Evolutionary conservation across 2,113 vertebrate genomes (phyloP), one percentile per base, ranked within the genome.

Genomic region (Psilopsiagon aurifrons): DNA sequence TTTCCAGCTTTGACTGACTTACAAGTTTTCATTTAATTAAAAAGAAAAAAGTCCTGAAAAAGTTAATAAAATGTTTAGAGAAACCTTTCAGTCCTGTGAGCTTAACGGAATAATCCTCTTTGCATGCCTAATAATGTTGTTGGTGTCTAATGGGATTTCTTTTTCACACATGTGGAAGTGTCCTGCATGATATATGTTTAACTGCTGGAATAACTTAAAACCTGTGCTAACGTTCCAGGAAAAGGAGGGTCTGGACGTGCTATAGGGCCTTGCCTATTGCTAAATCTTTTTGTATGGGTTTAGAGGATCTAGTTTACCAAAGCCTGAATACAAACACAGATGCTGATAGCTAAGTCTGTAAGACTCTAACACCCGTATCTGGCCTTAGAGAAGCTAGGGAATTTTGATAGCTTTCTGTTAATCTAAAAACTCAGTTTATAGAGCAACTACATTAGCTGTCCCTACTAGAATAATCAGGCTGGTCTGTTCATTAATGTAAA

Each of bases 241-340:
- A 94, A 97, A 95, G 98, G 96, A 87, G 96, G 94, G 37, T 9
- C 91, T 91, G 97, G 97, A 88, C 95, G 57, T 95, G 97, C 97
- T 95, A 74, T 83, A 96, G 94, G 49, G 86, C 94, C 83, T 97
- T 95, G 96, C 85, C 97, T 97, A 86, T 97, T 97, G 90, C 95
- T 91, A 96, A 97, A 98, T 98, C 98, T 97, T 97, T 96, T 95
- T 95, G 71, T 90, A 96, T 95, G 98, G 97, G 94, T 98, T 97
- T 96, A 94, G 96, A 95, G 93, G 93, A 94, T 92, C 73, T 47
- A 35, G 75, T 86, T 91, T 75, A 54, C 67, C 74, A 91, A 85
- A 95, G 95, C 97, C 88, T 49, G 43, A 94, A 49, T 49, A 43
- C 77, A 97, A 95, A 97, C 88, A 75, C 95, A 96, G 95, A 86